Conservation (phyloP, 2,797 vertebrate genomes). For the Natrix natrix region DNA sequence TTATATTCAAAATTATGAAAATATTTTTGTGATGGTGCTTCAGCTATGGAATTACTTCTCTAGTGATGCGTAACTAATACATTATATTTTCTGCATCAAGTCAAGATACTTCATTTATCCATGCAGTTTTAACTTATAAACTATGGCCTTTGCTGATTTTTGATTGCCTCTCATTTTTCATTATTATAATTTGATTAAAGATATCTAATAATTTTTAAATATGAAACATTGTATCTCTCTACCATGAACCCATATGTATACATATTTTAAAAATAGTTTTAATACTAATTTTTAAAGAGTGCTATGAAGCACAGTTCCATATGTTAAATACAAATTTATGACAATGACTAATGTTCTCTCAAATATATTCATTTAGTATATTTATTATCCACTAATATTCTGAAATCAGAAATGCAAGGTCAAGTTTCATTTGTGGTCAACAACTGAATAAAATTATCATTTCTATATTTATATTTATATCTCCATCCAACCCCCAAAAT, state of each 20-base stretch:
- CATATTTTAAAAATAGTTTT: background rate
- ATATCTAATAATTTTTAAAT: background rate
- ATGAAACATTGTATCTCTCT: conserved; percentile 34
- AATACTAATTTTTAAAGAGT: background rate
- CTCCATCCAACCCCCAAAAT: background rate
- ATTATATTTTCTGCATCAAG: background rate
- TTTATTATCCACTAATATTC: background rate
- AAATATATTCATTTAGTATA: background rate
- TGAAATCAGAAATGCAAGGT: background rate
- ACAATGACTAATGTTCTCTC: background rate
- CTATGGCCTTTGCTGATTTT: background rate
- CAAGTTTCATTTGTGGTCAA: background rate
- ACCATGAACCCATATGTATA: background rate
- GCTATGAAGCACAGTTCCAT: background rate
- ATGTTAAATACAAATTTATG: background rate
- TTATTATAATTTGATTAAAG: background rate
- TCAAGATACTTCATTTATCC: background rate
- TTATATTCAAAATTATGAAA: background rate
- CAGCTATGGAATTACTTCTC: background rate
- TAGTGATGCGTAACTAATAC: background rate
- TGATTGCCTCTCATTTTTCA: background rate
- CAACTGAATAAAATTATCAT: background rate
- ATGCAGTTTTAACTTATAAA: background rate
- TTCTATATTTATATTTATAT: background rate
- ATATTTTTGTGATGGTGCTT: background rate